Evolutionary conservation across 1,140 invertebrate species (phyloP).

Genomic region (Drosophila fuyamai): DNA sequence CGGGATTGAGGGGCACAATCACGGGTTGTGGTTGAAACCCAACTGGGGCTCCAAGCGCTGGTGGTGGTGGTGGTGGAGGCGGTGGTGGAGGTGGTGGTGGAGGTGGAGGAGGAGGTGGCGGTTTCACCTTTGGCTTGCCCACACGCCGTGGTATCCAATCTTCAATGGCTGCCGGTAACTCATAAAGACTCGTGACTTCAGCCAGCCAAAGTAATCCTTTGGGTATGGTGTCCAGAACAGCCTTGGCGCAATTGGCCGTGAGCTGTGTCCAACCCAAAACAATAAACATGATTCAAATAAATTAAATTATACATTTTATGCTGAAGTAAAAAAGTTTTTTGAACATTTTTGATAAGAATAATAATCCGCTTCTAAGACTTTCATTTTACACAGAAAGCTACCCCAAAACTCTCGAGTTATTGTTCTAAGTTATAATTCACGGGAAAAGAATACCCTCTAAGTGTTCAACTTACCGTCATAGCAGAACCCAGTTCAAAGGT

Average conservation of each 20-base stretch:
- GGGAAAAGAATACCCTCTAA: background rate
- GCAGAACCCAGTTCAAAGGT: conserved; percentile 60
- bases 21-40: conserved; percentile 27
- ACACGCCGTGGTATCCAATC: conserved; percentile 62
- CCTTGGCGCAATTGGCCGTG: conserved; percentile 58
- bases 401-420: no score
- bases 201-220: conserved; percentile 39
- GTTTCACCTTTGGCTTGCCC: conserved; percentile 41
- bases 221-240: conserved; percentile 55
- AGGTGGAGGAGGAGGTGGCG: conserved; percentile 20
- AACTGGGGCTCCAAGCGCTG: background rate
- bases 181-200: conserved; percentile 53
- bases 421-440: no score
- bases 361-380: no score
- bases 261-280: conserved; percentile 19
- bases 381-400: no score
- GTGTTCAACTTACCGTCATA: conserved; percentile 45
- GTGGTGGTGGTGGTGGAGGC: conserved; percentile 15
- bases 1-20: conserved; percentile 55
- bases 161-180: conserved; percentile 54
- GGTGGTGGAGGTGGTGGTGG: conserved; percentile 28
- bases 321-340: no score
- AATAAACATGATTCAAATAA: no score
- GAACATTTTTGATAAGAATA: no score
- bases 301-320: no score